Base-by-base conservation (phyloP, 2,888 invertebrate species). In the Zhuqinia jingwanae region DNA sequence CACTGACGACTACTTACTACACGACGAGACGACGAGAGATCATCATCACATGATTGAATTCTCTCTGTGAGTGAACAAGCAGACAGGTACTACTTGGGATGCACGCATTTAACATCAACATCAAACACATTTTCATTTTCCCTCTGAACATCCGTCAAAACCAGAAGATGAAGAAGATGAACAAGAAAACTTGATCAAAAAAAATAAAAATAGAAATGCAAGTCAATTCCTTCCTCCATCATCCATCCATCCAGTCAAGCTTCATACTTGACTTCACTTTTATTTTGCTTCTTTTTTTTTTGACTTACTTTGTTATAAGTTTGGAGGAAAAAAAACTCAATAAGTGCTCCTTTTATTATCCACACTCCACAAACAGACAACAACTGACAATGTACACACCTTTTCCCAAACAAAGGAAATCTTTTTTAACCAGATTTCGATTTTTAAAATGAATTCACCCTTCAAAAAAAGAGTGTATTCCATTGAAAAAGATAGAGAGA, bases 21-120 rank as follows among this genome's bases (percentile, higher is more conserved):
- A 15, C 50, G 36, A 25, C 56, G 56, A n/a, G 50, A 50, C 10
- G 56, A 20, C 15, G 53, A 13, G 3, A n/a, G 3, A 70, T 70
- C 68, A 45, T 50, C 47, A 73, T 73, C 47, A 70, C 53, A 76
- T 84, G 76, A 84, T 84, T 85, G 85, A 85, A 85, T 58, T 79
- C 78, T 45, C 77, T 36, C 5, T 36, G 56, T 68, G 79, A 85
- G 78, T 42, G 73, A 79, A 79, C 85, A 85, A 85, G 78, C 53
- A 78, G 85, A 78, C 85, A 85, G 78, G 85, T 85, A n/a, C 36
- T 36, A 85, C 85, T 85, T 84, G 68, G 25, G 70, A 85, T 85
- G 85, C 78, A 56, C 65, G 65, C n/a, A 47, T 53, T 8, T 10
- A 65, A 15, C 27, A 60, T 65, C 36, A 65, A 36, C 45, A 70